Conservation (phyloP, 2,113 vertebrate genomes). For the Leucosticte australis region DNA sequence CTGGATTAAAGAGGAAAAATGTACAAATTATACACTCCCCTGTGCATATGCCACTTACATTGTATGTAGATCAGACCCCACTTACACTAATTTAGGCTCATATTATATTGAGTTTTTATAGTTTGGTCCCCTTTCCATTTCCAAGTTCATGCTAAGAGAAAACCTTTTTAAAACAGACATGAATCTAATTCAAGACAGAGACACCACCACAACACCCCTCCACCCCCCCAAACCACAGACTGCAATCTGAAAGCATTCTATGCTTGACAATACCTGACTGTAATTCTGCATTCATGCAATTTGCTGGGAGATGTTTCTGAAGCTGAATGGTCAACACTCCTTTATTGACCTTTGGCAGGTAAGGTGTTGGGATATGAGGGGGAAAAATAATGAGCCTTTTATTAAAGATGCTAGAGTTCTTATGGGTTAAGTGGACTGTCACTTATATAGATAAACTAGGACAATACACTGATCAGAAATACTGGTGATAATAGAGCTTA, state of each 20-base stretch:
- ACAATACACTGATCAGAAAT: slow-evolving; percentile 16
- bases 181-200: neutral
- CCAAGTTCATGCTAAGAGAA: neutral
- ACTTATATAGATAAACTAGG: slow-evolving; percentile 46
- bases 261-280: neutral
- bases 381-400: neutral
- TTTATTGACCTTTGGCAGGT: slow-evolving; percentile 1
- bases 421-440: neutral
- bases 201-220: neutral
- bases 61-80: neutral
- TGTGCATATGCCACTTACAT: neutral
- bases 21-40: neutral
- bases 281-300: neutral
- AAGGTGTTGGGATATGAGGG: neutral
- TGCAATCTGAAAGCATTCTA: neutral
- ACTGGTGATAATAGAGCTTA: neutral
- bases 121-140: neutral
- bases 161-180: neutral
- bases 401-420: neutral
- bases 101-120: neutral
- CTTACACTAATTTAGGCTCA: neutral
- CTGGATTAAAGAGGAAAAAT: neutral
- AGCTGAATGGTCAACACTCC: neutral
- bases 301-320: slow-evolving; percentile 4
- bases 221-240: neutral